Base-by-base conservation (phyloP, 2,888 invertebrate species). In the Drosophila nigritarsus region DNA sequence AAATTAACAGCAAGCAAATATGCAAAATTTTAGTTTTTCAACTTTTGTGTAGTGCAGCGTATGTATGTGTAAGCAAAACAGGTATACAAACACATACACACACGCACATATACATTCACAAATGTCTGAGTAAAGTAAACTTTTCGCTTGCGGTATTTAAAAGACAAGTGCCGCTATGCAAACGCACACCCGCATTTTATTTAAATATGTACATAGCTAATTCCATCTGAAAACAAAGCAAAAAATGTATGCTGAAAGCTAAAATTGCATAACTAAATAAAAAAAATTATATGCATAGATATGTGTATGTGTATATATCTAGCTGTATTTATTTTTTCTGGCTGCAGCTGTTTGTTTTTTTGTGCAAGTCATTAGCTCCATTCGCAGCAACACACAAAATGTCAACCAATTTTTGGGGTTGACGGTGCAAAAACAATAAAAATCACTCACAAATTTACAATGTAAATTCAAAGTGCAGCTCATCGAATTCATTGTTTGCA, bases 361-460 rank as follows among this genome's bases (percentile, higher is more conserved):
- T 61, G 55, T 45, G 62, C 72, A 74, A 65, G 71, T 71, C 78
- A 80, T 82, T 83, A 82, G 67, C 68, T 75, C 27, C 54, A 67
- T 75, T 68, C 69, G 55, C 62, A 66, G 69, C 8, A 61, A 53
- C 38, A 53, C 59, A 40, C 15, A 40, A 67, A 72, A 66, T 66
- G 80, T 72, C 75, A 71, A 59, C 54, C 69, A 73, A 75, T 78
- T 78, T 67, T 59, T 69, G 61, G 62, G 70, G 34, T 62, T 56
- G 40, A 27, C 65, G 27, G 38, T 27, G 50, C 54, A 63, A 53
- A 80, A 69, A 70, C 82, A 78, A 65, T 68, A 74, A 79, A 81
- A 82, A 85, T 82, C 86, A 82, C 80, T 81, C 70, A 61, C 75
- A 66, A 82, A 86, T 79, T 80, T 80, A 78, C 82, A 83, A 80